Evolutionary conservation across 2,113 vertebrate genomes (phyloP).

Genomic region (Chaenocephalus aceratus): DNA sequence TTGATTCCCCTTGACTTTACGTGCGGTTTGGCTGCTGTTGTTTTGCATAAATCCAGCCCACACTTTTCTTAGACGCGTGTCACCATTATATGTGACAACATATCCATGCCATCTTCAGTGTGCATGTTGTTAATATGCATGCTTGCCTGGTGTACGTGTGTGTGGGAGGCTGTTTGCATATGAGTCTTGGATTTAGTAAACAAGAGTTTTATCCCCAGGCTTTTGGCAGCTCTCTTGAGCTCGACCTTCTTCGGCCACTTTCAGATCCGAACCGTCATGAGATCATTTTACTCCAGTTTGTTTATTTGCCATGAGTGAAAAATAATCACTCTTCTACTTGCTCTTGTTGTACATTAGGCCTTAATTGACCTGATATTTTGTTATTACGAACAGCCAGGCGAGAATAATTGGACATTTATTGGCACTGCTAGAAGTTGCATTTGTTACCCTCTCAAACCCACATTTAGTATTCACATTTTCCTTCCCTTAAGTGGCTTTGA

Average conservation of each 20-base stretch:
- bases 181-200: slow-evolving; percentile 46
- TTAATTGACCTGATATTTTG: neutral
- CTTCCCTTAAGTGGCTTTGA: neutral
- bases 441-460: neutral
- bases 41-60: slow-evolving; percentile 59
- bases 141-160: neutral
- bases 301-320: neutral
- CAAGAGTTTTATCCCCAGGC: slow-evolving; percentile 36
- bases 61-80: slow-evolving; percentile 46
- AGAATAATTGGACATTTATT: too few relatives aligned
- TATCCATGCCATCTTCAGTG: slow-evolving; percentile 15
- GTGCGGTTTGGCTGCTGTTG: slow-evolving; percentile 46
- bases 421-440: neutral
- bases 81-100: slow-evolving; percentile 38
- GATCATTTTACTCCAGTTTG: slow-evolving; percentile 10
- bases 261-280: neutral
- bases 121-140: neutral
- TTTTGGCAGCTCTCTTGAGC: slow-evolving; percentile 34
- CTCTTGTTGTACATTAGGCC: neutral
- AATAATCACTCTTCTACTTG: neutral
- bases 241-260: neutral
- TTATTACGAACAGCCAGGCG: neutral
- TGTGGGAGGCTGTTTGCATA: slow-evolving; percentile 9
- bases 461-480: neutral
- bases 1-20: slow-evolving; percentile 20